These are phyloP conservation scores for Sakesphorus luctuosus DNA, from an alignment of 2,113 vertebrate genomes.

Conservation along the genomic window DNA sequence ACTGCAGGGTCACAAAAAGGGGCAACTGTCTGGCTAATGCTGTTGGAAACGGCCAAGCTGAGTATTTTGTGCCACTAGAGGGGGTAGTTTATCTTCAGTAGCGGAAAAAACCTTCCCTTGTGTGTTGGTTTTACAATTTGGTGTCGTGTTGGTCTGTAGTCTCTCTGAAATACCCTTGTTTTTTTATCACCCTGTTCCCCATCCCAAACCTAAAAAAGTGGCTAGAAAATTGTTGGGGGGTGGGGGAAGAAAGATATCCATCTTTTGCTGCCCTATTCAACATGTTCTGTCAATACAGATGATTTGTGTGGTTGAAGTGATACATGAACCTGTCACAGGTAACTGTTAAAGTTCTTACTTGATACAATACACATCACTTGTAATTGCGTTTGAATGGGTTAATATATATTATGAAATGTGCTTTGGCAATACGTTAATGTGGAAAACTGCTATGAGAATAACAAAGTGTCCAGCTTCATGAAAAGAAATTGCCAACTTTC, in stretches of 20 bases:
- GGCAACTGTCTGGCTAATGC: fast-evolving
- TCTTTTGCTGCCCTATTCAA: background rate
- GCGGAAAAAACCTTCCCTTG: fast-evolving
- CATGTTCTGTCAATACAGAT: background rate
- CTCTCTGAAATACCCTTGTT: background rate
- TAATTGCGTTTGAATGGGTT: background rate
- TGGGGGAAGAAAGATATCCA: background rate
- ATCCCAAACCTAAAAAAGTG: background rate
- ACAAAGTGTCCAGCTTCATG: background rate
- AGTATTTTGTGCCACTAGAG: background rate
- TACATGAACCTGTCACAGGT: background rate
- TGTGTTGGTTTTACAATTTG: fast-evolving
- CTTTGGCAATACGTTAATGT: background rate
- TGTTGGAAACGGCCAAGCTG: background rate
- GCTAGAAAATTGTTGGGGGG: background rate
- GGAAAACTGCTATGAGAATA: background rate
- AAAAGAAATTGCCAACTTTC: background rate
- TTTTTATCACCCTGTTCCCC: background rate
- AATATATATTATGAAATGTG: background rate
- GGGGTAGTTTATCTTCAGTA: background rate
- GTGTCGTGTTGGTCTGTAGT: background rate
- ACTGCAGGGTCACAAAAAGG: fast-evolving
- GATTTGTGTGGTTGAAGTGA: background rate
- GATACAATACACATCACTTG: background rate
- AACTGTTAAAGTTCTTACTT: background rate